A percentile compares a stretch with the other conserved stretches of the same genome.
phyloP scores from a whole-genome alignment of 2,797 vertebrate genomes.

The Hemibagrus guttatus region DNA sequence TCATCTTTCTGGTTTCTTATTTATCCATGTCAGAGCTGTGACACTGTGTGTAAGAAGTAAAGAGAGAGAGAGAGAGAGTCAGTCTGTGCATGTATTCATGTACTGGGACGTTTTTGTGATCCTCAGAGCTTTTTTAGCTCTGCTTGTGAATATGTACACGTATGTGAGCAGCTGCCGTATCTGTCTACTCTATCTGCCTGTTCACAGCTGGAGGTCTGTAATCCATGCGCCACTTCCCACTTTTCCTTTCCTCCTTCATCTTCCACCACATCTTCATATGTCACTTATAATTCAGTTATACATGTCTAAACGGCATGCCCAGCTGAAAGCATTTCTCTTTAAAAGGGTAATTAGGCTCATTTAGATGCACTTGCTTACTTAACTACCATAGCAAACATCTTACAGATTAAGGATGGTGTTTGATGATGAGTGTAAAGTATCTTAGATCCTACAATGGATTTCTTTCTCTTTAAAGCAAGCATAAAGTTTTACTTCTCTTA shows the following conservation, averaged over 20 bases:
- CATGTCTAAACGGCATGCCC: conserved; percentile 15
- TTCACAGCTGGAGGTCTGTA: conserved; percentile 39
- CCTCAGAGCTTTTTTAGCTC: conserved; percentile 26
- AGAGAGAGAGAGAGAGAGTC: background rate
- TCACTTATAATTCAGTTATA: conserved; percentile 35
- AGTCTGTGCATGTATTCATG: conserved; percentile 20
- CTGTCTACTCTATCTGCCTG: conserved; percentile 27
- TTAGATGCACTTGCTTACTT: conserved; percentile 53
- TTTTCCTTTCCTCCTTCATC: conserved; percentile 31
- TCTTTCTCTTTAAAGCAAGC: conserved; percentile 58
- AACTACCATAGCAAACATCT: conserved; percentile 51
- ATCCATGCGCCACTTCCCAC: conserved; percentile 14
- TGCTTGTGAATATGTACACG: conserved; percentile 41
- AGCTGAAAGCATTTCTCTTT: conserved; percentile 17
- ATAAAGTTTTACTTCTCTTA: conserved; percentile 51
- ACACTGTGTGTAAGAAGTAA: background rate
- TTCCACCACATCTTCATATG: conserved; percentile 15
- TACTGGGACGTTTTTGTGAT: conserved; percentile 24
- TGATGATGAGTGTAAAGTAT: conserved; percentile 65
- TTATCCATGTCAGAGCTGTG: conserved; percentile 27
- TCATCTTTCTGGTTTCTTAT: conserved; percentile 1
- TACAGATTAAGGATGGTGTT: conserved; percentile 66
- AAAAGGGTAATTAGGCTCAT: conserved; percentile 33
- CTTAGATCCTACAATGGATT: conserved; percentile 68
- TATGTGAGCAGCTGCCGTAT: conserved; percentile 25